Base-by-base conservation (phyloP, 2,888 invertebrate species). In the Eupithecia abbreviata region DNA sequence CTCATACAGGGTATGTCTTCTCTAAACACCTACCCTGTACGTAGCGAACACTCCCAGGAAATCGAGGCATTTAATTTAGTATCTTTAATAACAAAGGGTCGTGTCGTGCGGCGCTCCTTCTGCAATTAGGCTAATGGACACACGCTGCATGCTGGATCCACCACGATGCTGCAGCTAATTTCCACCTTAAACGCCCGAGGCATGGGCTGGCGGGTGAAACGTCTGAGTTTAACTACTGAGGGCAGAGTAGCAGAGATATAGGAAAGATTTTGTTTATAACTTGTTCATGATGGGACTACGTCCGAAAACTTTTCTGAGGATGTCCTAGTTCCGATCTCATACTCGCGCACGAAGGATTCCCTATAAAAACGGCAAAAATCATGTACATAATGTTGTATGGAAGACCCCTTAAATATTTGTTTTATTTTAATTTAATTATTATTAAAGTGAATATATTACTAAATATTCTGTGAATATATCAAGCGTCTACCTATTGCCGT, bases 121-220 rank as follows among this genome's bases (percentile, higher is more conserved):
- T 90, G 92, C 95, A 95, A 95, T 95, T 95, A 95, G 93, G 90
- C 92, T 95, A 95, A 95, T 95, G 95, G 95, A 94, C 92, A 92
- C 86, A 58, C 55, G 9, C 55, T 58, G 30, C 18, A 90, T 93
- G 93, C 93, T 94, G 93, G 91, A 93, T 93, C 91, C 92, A 90
- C 93, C 91, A 90, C 91, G 91, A 92, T 92, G 93, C 93, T 91
- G 90, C 92, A 92, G 93, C 93, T 93, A 93, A 94, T 94, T 93
- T 92, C 90, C 91, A 89, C 90, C 89, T 92, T 92, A 93, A 93
- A 90, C 90, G 92, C 86, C 85, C 81, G 81, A 79, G 74, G 65
- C 55, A 58, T 58, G 55, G 84, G 86, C 89, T 82, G 76, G 88
- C 91, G 87, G 79, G 79, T 82, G 0, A 51, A 80, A 82, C 84